Conservation (phyloP, 2,888 invertebrate genomes). For the Protophormia terraenovae region DNA sequence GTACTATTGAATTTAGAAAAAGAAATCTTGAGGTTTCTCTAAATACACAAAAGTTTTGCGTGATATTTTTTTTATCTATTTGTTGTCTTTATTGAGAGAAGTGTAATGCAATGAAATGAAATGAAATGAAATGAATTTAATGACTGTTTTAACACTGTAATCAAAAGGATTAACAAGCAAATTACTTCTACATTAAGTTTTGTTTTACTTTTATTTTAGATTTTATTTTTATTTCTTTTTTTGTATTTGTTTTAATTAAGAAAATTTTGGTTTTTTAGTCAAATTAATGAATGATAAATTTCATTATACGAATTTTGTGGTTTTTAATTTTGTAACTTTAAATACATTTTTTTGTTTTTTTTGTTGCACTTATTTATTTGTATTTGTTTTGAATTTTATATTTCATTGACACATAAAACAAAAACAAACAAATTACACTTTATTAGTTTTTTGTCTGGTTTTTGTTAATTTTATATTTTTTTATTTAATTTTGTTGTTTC, state of each 20-base stretch:
- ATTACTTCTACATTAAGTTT: constrained; percentile 54
- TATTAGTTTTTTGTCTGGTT: constrained; percentile 45
- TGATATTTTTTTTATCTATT: not conserved
- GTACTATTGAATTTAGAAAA: constrained; percentile 7
- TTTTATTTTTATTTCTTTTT: not conserved
- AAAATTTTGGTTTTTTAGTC: constrained; percentile 62
- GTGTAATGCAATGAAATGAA: constrained; percentile 13
- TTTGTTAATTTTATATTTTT: constrained; percentile 39
- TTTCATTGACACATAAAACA: constrained; percentile 64
- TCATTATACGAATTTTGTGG: constrained; percentile 62
- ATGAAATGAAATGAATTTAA: constrained; percentile 47
- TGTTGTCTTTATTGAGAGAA: constrained; percentile 19
- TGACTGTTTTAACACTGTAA: constrained; percentile 59
- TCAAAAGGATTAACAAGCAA: constrained; percentile 65
- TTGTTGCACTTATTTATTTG: not conserved
- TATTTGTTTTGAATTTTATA: constrained; percentile 9
- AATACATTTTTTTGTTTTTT: no score
- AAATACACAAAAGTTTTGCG: constrained; percentile 41
- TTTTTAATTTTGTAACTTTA: constrained; percentile 62
- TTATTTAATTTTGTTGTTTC: constrained; percentile 12
- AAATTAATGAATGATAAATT: constrained; percentile 64
- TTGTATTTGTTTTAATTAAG: constrained; percentile 58
- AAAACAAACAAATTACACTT: constrained; percentile 57
- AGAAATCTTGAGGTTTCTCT: constrained; percentile 55
- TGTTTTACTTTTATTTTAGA: not conserved